These are phyloP conservation scores for Leptopilina clavipes DNA, from an alignment of 1,140 invertebrate species.

Conservation along the genomic window DNA sequence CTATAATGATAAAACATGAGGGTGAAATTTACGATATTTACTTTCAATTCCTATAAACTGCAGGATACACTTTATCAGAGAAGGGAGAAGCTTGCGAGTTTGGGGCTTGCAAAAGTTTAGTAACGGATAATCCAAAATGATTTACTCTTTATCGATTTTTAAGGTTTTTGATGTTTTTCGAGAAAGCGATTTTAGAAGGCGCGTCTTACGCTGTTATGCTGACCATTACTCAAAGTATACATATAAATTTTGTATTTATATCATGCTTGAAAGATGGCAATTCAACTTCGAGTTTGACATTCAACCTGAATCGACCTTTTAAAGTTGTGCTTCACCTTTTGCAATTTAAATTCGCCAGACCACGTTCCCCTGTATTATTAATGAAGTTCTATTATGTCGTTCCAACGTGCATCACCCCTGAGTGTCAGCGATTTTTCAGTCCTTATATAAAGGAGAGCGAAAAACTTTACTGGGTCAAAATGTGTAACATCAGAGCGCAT, in stretches of 20 bases:
- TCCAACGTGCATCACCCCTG: conserved; percentile 34
- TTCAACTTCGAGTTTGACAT: conserved; percentile 35
- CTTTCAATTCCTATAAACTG: conserved; percentile 20
- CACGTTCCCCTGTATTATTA: conserved; percentile 46
- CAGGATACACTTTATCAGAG: conserved; percentile 25
- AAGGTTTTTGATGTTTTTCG: conserved; percentile 15
- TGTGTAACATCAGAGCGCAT: background rate
- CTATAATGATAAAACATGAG: background rate
- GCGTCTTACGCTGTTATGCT: conserved; percentile 15
- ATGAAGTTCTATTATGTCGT: conserved; percentile 47
- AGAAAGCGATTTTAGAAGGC: background rate
- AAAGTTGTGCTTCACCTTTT: conserved; percentile 43
- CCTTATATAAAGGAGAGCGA: background rate
- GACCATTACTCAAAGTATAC: conserved; percentile 25
- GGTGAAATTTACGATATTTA: conserved; percentile 14
- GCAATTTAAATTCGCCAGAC: conserved; percentile 47
- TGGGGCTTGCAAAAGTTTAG: conserved; percentile 20
- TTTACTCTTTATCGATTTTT: conserved; percentile 23
- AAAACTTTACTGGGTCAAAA: conserved; percentile 30
- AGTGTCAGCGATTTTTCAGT: conserved; percentile 31
- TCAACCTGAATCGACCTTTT: conserved; percentile 47
- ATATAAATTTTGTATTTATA: conserved; percentile 42
- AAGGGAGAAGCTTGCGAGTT: background rate
- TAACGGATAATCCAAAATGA: conserved; percentile 22
- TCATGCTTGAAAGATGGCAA: conserved; percentile 43